Percentiles rank a stretch among this genome's conserved stretches.
phyloP scores from a whole-genome alignment of 2,888 invertebrate genomes.

The Thumatha senex region DNA sequence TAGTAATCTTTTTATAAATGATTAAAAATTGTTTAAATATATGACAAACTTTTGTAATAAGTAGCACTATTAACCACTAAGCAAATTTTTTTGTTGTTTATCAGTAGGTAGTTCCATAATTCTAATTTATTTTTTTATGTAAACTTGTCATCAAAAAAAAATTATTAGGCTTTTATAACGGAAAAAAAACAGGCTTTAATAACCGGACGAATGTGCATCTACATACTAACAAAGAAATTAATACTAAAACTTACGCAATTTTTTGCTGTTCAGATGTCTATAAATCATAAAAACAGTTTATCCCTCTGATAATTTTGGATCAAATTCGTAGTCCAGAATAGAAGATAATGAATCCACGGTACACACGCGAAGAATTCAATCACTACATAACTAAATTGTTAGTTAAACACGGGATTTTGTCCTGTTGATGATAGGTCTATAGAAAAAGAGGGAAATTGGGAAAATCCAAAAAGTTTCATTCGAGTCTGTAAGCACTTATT shows the following conservation, averaged over 20 bases:
- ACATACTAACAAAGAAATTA: no score
- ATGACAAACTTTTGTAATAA: no score
- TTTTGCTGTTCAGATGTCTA: conserved; percentile 49
- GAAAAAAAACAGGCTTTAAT: no score
- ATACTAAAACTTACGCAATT: conserved; percentile 73
- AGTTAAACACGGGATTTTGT: conserved; percentile 44
- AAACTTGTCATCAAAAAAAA: no score
- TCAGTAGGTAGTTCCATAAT: no score
- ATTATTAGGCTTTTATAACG: no score
- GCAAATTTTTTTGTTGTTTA: no score
- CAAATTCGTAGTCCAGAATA: conserved; percentile 71
- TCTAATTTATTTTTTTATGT: no score
- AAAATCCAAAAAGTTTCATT: conserved; percentile 53
- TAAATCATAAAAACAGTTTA: conserved; percentile 64
- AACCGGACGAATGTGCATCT: no score
- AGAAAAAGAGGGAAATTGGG: conserved; percentile 51
- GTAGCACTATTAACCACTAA: no score
- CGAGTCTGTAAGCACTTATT: conserved; percentile 43
- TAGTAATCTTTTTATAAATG: no score
- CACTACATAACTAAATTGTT: conserved; percentile 58
- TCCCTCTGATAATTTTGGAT: conserved; percentile 65
- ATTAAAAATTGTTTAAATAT: no score
- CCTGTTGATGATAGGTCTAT: conserved; percentile 26
- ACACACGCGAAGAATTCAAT: conserved; percentile 49
- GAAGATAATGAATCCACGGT: conserved; percentile 56